Evolutionary conservation across 2,113 vertebrate species (phyloP), one percentile per base, ranked within the genome.

Genomic region (Sinocyclocheilus anophthalmus): DNA sequence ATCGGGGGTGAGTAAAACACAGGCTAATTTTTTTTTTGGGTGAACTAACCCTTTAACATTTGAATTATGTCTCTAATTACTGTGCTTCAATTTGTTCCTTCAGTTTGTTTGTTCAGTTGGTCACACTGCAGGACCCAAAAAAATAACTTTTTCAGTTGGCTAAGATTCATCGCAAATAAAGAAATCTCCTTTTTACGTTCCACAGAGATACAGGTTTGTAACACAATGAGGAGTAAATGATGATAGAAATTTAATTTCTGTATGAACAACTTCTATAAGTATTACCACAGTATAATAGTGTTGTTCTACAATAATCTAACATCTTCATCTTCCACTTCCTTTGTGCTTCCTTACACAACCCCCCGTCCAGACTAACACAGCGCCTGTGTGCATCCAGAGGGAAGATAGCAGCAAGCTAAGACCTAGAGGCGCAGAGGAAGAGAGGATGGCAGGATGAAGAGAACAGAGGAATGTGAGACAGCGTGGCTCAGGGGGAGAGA

Each of bases 401-500:
- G 42, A 75, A 65, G 65, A 84, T 24, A 80, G 80, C 61, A 70
- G 72, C 72, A 88, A 67, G 84, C 12, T 24, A 55, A 79, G 39
- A 73, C 50, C 84, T 83, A 6, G 63, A 85, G 84, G 84, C 80
- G 16, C 12, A 55, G 33, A 86, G 65, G 59, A 80, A 84, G 67
- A 13, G 80, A 53, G 61, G 76, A 83, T 50, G 61, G 78, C 30
- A 24, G 59, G 70, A 85, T 85, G 26, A 85, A 50, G 55, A 63
- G 73, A 83, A 69, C 77, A 37, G 39, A 75, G 57, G 67, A 81
- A 86, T 79, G 53, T 75, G 85, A 57, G 24, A 81, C 53, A 45
- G 14, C 53, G 10, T 48, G 78, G 65, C 53, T 80, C 50, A 37
- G 48, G 63, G 42, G 24, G 61, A 59, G 61, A 55, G 30, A 70